Evolutionary conservation across 2,797 vertebrate species (phyloP).

Genomic region (Cryptoprocta ferox): DNA sequence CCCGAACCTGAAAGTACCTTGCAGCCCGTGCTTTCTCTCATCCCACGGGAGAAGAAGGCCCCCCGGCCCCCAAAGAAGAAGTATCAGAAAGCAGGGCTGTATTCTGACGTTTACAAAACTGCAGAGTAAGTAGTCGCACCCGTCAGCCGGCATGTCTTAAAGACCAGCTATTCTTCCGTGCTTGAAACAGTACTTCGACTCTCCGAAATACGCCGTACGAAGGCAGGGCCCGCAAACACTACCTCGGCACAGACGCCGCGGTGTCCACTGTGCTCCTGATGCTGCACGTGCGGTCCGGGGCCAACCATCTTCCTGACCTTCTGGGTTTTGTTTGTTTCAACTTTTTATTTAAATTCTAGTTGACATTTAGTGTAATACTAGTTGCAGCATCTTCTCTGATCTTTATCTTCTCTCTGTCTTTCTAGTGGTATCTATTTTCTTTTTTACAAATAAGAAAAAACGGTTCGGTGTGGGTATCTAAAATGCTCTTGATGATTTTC

Average conservation of each 20-base stretch:
- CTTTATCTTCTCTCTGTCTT: background rate
- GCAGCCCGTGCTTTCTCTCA: conserved; percentile 82
- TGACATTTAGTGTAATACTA: background rate
- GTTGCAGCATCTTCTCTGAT: background rate
- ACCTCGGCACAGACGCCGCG: background rate
- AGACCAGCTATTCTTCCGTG: background rate
- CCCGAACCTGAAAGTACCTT: conserved; percentile 85
- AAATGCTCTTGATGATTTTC: conserved; percentile 1
- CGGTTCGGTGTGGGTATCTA: background rate
- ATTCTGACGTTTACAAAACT: conserved; percentile 98
- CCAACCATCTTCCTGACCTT: background rate
- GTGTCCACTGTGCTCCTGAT: background rate
- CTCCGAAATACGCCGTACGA: background rate
- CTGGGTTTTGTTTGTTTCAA: background rate
- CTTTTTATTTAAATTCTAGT: background rate
- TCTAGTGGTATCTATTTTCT: background rate
- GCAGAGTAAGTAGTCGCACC: conserved; percentile 91
- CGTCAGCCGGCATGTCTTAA: conserved; percentile 4
- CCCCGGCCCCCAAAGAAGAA: conserved; percentile 93
- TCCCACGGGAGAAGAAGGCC: conserved; percentile 91
- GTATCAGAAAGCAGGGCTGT: conserved; percentile 97
- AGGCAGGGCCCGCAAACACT: background rate
- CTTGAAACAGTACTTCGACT: background rate
- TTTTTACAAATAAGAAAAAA: conserved; percentile 8
- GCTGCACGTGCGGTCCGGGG: background rate